phyloP scores from a whole-genome alignment of 2,888 invertebrate genomes.

The Patella ulyssiponensis region DNA sequence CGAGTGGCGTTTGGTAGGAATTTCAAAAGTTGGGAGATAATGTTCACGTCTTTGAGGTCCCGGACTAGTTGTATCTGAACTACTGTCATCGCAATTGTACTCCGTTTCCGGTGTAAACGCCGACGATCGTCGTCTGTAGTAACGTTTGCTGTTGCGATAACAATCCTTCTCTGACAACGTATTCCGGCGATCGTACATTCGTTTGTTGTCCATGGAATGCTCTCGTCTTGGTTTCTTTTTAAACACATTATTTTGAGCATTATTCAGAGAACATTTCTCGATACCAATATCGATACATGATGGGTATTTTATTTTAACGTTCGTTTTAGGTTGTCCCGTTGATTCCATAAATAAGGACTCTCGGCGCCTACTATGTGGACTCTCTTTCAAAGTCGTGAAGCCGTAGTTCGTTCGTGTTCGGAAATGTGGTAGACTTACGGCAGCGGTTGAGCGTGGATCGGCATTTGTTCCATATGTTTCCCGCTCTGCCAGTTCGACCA shows the following conservation, averaged over 20 bases:
- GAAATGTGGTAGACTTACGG: slow-evolving; percentile 58
- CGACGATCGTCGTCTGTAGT: not conserved
- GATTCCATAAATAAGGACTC: slow-evolving; percentile 59
- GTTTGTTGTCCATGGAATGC: not conserved
- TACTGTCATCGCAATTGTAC: not conserved
- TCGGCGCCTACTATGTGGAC: slow-evolving; percentile 59
- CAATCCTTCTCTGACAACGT: slow-evolving; percentile 6
- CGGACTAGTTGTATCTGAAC: slow-evolving; percentile 6
- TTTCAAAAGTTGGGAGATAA: slow-evolving; percentile 28
- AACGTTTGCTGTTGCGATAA: slow-evolving; percentile 9
- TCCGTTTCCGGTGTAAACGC: not conserved
- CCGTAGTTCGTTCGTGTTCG: slow-evolving; percentile 54
- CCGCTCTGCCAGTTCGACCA: slow-evolving; percentile 31
- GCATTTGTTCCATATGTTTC: slow-evolving; percentile 48
- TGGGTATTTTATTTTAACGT: not conserved
- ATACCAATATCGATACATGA: not conserved
- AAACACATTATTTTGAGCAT: not conserved
- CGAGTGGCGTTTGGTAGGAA: slow-evolving; percentile 51
- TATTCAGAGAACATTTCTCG: not conserved
- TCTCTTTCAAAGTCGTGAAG: slow-evolving; percentile 58
- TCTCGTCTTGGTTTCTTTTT: not conserved
- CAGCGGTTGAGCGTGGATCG: slow-evolving; percentile 57
- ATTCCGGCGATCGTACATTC: not conserved
- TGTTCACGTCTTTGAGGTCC: slow-evolving; percentile 7
- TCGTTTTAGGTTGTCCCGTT: slow-evolving; percentile 25